Evolutionary conservation across 2,888 invertebrate genomes (phyloP).

Genomic region (Pogonocherus hispidulus): DNA sequence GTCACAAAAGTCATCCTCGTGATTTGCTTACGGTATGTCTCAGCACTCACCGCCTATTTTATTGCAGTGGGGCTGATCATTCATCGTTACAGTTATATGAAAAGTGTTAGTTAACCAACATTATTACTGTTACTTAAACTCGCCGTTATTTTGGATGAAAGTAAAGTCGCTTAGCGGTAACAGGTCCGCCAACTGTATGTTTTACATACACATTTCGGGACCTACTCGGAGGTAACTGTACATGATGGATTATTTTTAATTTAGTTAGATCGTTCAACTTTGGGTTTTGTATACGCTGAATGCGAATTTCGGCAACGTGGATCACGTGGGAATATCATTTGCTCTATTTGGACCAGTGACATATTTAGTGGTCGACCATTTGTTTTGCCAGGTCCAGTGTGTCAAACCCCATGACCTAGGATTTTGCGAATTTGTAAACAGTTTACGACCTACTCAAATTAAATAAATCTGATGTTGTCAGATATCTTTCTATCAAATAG

Average conservation of each 20-base stretch:
- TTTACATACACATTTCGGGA: slow-evolving; percentile 48
- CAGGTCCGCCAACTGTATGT: slow-evolving; percentile 37
- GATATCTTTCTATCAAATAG: too few species aligned
- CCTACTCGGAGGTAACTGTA: slow-evolving; percentile 45
- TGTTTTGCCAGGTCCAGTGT: neutral
- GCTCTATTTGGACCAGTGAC: neutral
- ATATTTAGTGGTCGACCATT: neutral
- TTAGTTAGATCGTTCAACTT: slow-evolving; percentile 28
- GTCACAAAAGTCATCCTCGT: slow-evolving; percentile 7
- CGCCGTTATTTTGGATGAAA: slow-evolving; percentile 55
- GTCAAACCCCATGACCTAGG: slow-evolving; percentile 12
- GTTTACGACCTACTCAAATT: neutral
- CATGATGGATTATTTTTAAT: slow-evolving; percentile 24
- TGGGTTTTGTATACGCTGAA: slow-evolving; percentile 24
- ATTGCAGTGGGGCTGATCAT: slow-evolving; percentile 29
- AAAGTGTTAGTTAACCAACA: slow-evolving; percentile 56
- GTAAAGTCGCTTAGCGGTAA: slow-evolving; percentile 56
- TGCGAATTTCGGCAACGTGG: slow-evolving; percentile 24
- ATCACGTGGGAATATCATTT: slow-evolving; percentile 7
- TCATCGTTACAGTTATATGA: slow-evolving; percentile 51
- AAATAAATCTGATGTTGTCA: too few species aligned
- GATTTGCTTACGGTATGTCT: slow-evolving; percentile 2
- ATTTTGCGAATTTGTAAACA: neutral
- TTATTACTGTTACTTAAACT: slow-evolving; percentile 50
- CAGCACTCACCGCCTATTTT: neutral